A percentile compares a stretch with the other conserved stretches of the same genome.
phyloP scores from a whole-genome alignment of 2,888 invertebrate species.

The Limenitis camilla region DNA sequence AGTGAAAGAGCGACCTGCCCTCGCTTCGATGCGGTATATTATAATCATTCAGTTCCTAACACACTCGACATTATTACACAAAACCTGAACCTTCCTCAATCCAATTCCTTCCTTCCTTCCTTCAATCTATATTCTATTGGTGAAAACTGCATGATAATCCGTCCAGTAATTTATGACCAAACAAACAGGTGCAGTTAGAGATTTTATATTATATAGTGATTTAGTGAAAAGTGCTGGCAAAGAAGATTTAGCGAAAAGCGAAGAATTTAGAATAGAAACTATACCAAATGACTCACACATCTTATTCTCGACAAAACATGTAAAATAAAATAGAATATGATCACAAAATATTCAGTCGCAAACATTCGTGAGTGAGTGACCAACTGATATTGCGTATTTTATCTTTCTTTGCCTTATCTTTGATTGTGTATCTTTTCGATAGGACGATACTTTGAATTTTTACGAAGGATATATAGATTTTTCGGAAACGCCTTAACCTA shows the following conservation, averaged over 20 bases:
- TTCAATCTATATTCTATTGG: no score
- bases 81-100: no score
- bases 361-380: conserved; percentile 8
- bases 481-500: no score
- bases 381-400: conserved; percentile 4
- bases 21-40: not conserved
- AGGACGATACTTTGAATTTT: not conserved
- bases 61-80: no score
- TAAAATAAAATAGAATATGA: conserved; percentile 17
- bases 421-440: not conserved
- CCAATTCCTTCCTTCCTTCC: no score
- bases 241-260: not conserved
- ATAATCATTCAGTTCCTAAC: no score
- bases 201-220: no score
- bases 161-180: no score
- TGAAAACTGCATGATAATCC: no score
- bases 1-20: no score
- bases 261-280: not conserved
- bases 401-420: conserved; percentile 9
- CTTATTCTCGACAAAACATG: conserved; percentile 6
- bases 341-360: conserved; percentile 15
- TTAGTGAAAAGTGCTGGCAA: not conserved
- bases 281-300: conserved; percentile 4
- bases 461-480: not conserved
- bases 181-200: no score